Conservation (phyloP, 2,113 vertebrate species). For the Tringa solitaria region DNA sequence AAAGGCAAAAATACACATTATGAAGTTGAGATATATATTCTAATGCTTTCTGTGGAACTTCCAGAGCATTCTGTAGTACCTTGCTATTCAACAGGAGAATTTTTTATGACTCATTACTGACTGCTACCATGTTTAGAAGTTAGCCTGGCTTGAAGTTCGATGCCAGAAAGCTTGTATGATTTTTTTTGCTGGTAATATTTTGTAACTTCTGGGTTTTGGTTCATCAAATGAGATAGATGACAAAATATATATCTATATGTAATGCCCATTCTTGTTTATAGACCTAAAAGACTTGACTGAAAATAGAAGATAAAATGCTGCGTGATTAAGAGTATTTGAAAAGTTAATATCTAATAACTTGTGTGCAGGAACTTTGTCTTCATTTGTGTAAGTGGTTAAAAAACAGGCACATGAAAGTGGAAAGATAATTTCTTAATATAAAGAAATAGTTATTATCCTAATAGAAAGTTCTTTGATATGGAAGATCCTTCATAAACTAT, state of each 20-base stretch:
- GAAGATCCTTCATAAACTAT: neutral
- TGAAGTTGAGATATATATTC: neutral
- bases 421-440: neutral
- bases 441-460: neutral
- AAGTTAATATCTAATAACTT: neutral
- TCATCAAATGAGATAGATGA: neutral
- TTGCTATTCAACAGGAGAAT: neutral
- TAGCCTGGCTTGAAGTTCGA: neutral
- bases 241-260: neutral
- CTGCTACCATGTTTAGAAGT: neutral
- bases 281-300: neutral
- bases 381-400: slow-evolving; percentile 9
- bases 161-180: neutral
- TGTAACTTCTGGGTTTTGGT: neutral
- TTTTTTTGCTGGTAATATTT: neutral
- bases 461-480: neutral
- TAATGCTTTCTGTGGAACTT: neutral
- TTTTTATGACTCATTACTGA: neutral
- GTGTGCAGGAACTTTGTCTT: neutral
- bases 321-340: neutral
- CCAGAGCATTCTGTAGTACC: neutral
- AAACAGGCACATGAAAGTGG: neutral
- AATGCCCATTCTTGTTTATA: neutral
- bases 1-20: neutral
- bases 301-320: neutral